These are phyloP conservation scores for Bombycilla garrulus DNA, from an alignment of 2,113 vertebrate genomes.

Conservation along the genomic window DNA sequence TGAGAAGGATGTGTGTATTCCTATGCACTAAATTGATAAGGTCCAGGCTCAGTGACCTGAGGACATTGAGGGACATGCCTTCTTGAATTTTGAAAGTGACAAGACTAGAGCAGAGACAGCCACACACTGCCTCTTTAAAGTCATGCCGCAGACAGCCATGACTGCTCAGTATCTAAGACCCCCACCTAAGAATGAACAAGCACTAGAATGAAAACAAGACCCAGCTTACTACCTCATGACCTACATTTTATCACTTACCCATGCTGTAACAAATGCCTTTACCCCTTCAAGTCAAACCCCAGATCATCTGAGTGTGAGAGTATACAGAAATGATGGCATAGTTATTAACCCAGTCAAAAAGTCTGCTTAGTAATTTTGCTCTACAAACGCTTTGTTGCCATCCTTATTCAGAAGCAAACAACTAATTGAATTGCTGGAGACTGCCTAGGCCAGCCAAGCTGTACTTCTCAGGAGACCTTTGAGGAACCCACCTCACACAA, in stretches of 20 bases:
- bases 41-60: neutral
- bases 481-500: neutral
- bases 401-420: neutral
- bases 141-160: neutral
- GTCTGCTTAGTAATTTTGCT: neutral
- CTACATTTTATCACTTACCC: neutral
- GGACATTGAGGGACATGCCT: neutral
- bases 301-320: neutral
- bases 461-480: neutral
- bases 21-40: neutral
- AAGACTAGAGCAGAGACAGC: neutral
- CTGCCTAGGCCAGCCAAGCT: neutral
- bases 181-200: neutral
- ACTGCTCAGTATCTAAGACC: neutral
- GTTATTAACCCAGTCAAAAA: neutral
- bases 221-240: neutral
- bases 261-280: neutral
- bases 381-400: neutral
- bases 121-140: neutral
- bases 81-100: neutral
- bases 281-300: neutral
- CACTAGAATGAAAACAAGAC: neutral
- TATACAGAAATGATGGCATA: neutral
- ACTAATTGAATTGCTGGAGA: neutral
- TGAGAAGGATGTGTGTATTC: neutral